Evolutionary conservation across 92 coral and sea anemone genomes (phyloP), one percentile per base, ranked within the genome.

Genomic region (Umimayanthus kanabou): DNA sequence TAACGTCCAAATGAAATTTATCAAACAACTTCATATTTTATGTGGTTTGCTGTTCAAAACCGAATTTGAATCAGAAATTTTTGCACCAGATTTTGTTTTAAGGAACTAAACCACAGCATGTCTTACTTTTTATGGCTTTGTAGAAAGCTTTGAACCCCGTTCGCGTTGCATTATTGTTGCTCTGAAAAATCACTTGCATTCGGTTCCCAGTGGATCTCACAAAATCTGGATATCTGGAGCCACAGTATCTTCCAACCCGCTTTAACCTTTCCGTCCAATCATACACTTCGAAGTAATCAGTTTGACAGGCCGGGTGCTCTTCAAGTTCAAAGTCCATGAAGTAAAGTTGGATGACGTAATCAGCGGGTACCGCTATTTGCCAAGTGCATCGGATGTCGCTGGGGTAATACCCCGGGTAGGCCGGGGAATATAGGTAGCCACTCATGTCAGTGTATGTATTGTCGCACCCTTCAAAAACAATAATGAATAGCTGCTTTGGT

Each of bases 301-400:
- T 89, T 2, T 67, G 73, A 29, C 98, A 94, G n/a, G 73, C 40
- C 4, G 98, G 95, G 29, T 93, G 92, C 4, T 93, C 95, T 81
- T 94, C 94, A 11, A 94, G 93, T 43, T 91, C 92, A 85, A 94
- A 94, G 16, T 85, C 90, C 53, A 89, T 16, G 85, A 93, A 93
- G 58, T 80, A 82, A 30, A 94, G 88, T 39, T 93, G 89, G 13
- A 94, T 89, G 55, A 73, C 87, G 76, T 82, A 72, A 40, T 40
- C 87, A 0, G 64, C 79, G 0, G 90, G 79, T 40, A 85, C 93
- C 10, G 73, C 88, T 73, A 94, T 93, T 39, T 42, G 80, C 98
- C 98, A 94, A 40, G 42, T 79, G 55, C 95, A 94, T 18, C 72
- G 82, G 42, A 72, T 64, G 50, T 92, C 74, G 28, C 80, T 80